phyloP scores from a whole-genome alignment of 1,140 invertebrate genomes.

The Drosophila sulfurigaster region DNA sequence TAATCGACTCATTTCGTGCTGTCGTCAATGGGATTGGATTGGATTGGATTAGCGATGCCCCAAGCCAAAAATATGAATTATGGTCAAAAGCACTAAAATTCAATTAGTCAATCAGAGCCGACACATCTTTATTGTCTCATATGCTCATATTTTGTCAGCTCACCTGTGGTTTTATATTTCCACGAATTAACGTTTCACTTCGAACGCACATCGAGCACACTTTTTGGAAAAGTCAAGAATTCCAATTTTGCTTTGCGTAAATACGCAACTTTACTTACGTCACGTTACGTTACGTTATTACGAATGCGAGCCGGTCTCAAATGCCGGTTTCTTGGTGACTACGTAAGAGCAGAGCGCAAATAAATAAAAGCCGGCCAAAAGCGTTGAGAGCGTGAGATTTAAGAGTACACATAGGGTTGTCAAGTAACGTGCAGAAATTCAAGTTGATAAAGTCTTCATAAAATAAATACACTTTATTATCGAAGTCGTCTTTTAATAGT shows the following conservation, averaged over 20 bases:
- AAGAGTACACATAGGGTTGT: constrained; percentile 62
- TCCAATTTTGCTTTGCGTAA: background rate
- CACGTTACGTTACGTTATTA: constrained; percentile 37
- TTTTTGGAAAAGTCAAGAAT: background rate
- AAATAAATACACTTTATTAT: too few species aligned
- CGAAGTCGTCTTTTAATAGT: too few species aligned
- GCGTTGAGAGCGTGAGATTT: background rate
- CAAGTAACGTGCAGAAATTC: background rate
- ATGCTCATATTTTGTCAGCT: background rate
- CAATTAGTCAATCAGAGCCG: constrained; percentile 23
- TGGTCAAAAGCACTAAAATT: constrained; percentile 22
- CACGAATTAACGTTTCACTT: background rate
- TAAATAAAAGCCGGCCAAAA: constrained; percentile 59
- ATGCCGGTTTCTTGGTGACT: constrained; percentile 56
- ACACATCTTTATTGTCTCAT: constrained; percentile 17
- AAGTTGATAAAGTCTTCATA: background rate
- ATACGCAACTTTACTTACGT: constrained; percentile 24
- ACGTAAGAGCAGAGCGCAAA: constrained; percentile 11
- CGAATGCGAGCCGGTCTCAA: constrained; percentile 30
- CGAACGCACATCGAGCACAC: background rate
- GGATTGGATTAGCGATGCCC: constrained; percentile 21
- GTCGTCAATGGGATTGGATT: constrained; percentile 32
- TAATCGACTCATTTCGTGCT: constrained; percentile 59
- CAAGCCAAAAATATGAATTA: constrained; percentile 19
- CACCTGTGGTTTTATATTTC: constrained; percentile 19